These are phyloP conservation scores for Pomacea maculata DNA, from an alignment of 1,140 invertebrate genomes.

Conservation along the genomic window DNA sequence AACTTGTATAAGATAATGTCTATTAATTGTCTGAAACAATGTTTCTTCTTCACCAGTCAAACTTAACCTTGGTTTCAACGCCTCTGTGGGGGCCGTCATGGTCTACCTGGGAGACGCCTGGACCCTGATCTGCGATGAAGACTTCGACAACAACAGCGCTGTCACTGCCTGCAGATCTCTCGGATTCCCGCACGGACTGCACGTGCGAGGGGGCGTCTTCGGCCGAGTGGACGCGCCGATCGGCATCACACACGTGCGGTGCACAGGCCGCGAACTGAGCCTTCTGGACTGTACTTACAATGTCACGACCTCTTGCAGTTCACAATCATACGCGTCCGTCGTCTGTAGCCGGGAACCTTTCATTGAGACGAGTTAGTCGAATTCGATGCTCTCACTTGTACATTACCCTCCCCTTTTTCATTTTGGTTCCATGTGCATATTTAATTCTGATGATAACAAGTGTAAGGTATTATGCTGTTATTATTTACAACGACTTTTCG, in stretches of 20 bases:
- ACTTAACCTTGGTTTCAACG: conserved; percentile 41
- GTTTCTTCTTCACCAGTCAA: conserved; percentile 34
- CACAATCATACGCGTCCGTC: conserved; percentile 45
- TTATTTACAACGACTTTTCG: too few relatives aligned
- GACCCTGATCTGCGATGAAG: conserved; percentile 49
- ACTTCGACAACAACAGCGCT: conserved; percentile 38
- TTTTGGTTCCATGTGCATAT: too few relatives aligned
- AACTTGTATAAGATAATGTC: too few relatives aligned
- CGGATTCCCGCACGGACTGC: conserved; percentile 29
- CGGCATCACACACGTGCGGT: conserved; percentile 35
- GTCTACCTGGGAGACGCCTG: conserved; percentile 42
- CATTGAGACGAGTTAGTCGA: conserved; percentile 32
- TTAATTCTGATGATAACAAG: too few relatives aligned
- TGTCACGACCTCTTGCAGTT: conserved; percentile 28
- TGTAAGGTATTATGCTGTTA: too few relatives aligned
- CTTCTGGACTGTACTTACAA: conserved; percentile 35
- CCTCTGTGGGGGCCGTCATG: conserved; percentile 46
- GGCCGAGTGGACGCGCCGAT: conserved; percentile 35
- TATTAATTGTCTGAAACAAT: too few relatives aligned
- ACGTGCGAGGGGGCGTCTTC: conserved; percentile 42
- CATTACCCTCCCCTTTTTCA: too few relatives aligned
- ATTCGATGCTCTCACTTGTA: too few relatives aligned
- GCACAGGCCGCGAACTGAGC: conserved; percentile 38
- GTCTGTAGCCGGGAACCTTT: conserved; percentile 46
- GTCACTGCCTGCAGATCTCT: conserved; percentile 40